phyloP scores from a whole-genome alignment of 1,140 invertebrate genomes.

The Neodiprion virginianus region DNA sequence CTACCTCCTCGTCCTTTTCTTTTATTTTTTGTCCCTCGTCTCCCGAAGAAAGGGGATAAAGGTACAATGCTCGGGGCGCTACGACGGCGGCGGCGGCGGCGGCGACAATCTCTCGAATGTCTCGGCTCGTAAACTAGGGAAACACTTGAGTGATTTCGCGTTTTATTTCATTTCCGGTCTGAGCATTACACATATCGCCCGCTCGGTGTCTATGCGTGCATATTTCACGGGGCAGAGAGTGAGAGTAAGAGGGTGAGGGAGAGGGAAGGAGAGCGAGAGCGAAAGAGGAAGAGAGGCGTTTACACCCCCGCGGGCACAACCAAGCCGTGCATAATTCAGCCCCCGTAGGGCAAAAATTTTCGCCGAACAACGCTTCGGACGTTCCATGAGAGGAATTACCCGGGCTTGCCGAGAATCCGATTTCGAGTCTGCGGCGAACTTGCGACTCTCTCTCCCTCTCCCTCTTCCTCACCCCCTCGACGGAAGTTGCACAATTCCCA shows the following conservation, averaged over 20 bases:
- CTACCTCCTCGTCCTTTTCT: neutral
- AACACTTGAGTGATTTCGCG: neutral
- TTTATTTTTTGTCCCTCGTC: neutral
- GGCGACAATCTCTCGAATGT: slow-evolving; percentile 3
- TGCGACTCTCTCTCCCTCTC: slow-evolving; percentile 3
- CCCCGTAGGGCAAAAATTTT: too few species aligned
- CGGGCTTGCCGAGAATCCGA: too few species aligned
- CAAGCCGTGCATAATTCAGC: too few species aligned
- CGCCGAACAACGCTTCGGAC: too few species aligned
- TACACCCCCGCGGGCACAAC: too few species aligned
- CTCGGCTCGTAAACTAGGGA: neutral
- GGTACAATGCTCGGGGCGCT: neutral
- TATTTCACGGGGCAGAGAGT: neutral
- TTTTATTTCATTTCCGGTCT: neutral
- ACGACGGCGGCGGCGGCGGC: neutral
- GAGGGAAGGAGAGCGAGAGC: neutral
- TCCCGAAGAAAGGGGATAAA: neutral
- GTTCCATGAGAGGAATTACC: too few species aligned
- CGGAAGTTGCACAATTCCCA: slow-evolving; percentile 18
- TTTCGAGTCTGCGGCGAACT: too few species aligned
- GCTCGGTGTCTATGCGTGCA: too few species aligned
- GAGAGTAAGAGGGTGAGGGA: slow-evolving; percentile 8
- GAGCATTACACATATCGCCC: neutral
- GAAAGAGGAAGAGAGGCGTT: neutral
- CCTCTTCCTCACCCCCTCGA: neutral